Conservation (phyloP, 2,113 vertebrate species). For the Ivindomyrus marchei region DNA sequence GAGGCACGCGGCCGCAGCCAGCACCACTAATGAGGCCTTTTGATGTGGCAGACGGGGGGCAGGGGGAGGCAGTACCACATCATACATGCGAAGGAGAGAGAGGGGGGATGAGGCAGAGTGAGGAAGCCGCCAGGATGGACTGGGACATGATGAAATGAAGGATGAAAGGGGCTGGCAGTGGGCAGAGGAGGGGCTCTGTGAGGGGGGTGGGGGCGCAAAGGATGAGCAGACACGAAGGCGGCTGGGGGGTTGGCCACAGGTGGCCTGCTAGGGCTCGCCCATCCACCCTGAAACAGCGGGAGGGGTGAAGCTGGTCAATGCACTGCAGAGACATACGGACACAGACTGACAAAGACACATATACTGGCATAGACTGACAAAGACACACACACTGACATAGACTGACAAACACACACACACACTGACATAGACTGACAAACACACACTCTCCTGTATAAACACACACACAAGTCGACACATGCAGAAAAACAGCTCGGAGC, state of each 20-base stretch:
- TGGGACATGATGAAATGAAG: neutral
- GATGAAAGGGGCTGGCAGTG: neutral
- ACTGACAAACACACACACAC: neutral
- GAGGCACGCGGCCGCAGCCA: constrained; percentile 48
- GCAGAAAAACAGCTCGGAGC: neutral
- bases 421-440: neutral
- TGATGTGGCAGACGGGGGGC: constrained; percentile 65
- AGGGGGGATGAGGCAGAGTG: neutral
- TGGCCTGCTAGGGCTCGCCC: neutral
- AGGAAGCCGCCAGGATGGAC: neutral
- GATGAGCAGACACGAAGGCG: neutral
- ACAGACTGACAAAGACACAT: neutral
- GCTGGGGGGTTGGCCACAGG: neutral
- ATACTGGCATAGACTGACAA: neutral
- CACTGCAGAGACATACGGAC: neutral
- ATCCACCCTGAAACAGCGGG: neutral
- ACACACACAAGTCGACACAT: neutral
- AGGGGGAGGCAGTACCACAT: neutral
- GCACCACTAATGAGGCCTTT: constrained; percentile 63
- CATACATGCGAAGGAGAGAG: neutral
- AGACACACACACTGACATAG: neutral
- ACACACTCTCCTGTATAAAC: neutral
- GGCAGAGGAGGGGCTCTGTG: neutral
- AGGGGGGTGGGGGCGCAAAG: neutral
- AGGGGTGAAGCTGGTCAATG: neutral